These are phyloP conservation scores for Perdita meconis DNA, from an alignment of 2,888 invertebrate species.

Conservation along the genomic window DNA sequence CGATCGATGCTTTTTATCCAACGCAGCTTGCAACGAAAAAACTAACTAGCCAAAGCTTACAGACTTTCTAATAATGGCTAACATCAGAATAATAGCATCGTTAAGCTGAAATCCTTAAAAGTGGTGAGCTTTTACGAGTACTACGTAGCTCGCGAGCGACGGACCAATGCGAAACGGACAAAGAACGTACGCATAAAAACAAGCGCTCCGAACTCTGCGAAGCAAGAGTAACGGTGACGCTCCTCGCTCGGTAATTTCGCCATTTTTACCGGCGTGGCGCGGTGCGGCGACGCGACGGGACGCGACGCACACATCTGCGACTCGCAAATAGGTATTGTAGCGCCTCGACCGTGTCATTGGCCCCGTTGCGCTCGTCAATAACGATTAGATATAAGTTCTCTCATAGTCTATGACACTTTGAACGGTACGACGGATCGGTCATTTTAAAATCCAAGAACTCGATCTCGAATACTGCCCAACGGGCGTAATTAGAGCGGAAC, in stretches of 20 bases:
- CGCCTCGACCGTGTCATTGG: constrained; percentile 45
- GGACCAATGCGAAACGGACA: not conserved
- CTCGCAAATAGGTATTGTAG: constrained; percentile 33
- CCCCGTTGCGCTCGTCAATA: constrained; percentile 49
- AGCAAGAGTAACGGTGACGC: too few species aligned
- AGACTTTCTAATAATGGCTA: too few species aligned
- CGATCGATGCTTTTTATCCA: too few species aligned
- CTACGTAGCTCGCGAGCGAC: too few species aligned
- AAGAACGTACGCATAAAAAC: constrained; percentile 20
- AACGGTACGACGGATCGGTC: too few species aligned
- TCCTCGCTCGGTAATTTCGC: too few species aligned
- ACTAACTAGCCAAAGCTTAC: too few species aligned
- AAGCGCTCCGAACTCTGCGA: not conserved
- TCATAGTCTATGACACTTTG: constrained; percentile 7
- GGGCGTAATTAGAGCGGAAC: constrained; percentile 75
- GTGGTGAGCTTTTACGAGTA: not conserved
- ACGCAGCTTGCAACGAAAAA: too few species aligned
- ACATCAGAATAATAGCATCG: too few species aligned
- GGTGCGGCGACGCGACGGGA: too few species aligned
- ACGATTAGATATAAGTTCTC: constrained; percentile 39
- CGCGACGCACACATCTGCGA: too few species aligned
- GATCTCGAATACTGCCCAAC: constrained; percentile 66
- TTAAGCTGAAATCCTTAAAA: constrained; percentile 7
- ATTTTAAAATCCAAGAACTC: constrained; percentile 67
- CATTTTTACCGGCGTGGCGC: too few species aligned